These are phyloP conservation scores for Drosophila cognata DNA, from an alignment of 2,888 invertebrate species.

Conservation along the genomic window DNA sequence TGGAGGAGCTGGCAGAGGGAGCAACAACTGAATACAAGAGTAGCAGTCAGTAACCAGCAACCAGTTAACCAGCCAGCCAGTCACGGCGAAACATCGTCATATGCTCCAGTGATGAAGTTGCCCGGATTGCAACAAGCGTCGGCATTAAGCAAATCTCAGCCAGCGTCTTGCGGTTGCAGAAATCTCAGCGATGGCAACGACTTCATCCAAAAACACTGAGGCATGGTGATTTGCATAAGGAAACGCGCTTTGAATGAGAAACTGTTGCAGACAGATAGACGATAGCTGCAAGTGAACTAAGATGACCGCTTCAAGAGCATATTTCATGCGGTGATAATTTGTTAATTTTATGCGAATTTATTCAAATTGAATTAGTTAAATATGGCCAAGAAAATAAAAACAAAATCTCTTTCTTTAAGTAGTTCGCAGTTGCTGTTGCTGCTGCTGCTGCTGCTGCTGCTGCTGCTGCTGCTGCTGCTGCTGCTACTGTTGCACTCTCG, in stretches of 20 bases:
- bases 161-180: slow-evolving; percentile 12
- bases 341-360: slow-evolving; percentile 53
- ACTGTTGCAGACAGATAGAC: background rate
- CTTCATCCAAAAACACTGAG: slow-evolving; percentile 21
- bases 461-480: background rate
- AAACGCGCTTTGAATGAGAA: slow-evolving; percentile 1
- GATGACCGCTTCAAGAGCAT: background rate
- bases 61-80: slow-evolving; percentile 26
- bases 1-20: background rate
- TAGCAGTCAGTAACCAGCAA: background rate
- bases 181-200: slow-evolving; percentile 31
- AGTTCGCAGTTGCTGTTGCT: background rate
- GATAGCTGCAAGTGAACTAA: background rate
- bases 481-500: background rate
- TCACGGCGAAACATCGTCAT: slow-evolving; percentile 37
- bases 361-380: slow-evolving; percentile 6
- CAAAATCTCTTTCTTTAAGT: background rate
- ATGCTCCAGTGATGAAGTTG: slow-evolving; percentile 47
- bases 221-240: slow-evolving; percentile 52
- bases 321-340: slow-evolving; percentile 36
- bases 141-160: slow-evolving; percentile 33
- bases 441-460: background rate
- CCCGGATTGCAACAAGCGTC: slow-evolving; percentile 38
- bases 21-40: slow-evolving; percentile 8
- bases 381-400: background rate